Conservation (phyloP, 2,888 invertebrate genomes). For the Mayetiola destructor region DNA sequence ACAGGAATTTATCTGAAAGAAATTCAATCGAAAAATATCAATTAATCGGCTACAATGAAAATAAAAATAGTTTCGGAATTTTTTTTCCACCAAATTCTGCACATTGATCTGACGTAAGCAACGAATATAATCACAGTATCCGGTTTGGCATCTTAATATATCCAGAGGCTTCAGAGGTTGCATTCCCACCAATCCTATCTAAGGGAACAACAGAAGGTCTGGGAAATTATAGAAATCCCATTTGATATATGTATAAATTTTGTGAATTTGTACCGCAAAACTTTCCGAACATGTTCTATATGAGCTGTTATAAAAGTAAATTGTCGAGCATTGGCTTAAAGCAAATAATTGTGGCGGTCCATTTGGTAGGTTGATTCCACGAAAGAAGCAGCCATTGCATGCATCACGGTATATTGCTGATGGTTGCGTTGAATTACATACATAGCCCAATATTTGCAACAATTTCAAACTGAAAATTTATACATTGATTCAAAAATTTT, state of each 20-base stretch:
- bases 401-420: conserved; percentile 43
- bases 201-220: conserved; percentile 11
- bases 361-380: conserved; percentile 40
- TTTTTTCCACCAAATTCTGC: conserved; percentile 38
- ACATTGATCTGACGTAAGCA: conserved; percentile 44
- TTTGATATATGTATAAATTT: background rate
- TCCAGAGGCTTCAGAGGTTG: conserved; percentile 18
- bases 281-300: conserved; percentile 40
- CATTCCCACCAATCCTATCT: conserved; percentile 18
- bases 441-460: conserved; percentile 42
- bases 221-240: background rate
- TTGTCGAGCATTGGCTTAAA: conserved; percentile 39
- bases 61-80: background rate
- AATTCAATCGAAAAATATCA: background rate
- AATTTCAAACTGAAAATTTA: conserved; percentile 31
- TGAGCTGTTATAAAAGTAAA: conserved; percentile 40
- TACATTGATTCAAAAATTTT: too few species aligned
- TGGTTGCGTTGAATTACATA: conserved; percentile 50
- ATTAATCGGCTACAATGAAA: background rate
- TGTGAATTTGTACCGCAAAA: conserved; percentile 22
- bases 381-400: conserved; percentile 48
- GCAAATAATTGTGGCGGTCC: conserved; percentile 41
- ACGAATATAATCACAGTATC: conserved; percentile 46
- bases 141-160: conserved; percentile 37
- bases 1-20: conserved; percentile 23